phyloP scores from a whole-genome alignment of 2,797 vertebrate genomes.

The Paramormyrops hopkinsi region DNA sequence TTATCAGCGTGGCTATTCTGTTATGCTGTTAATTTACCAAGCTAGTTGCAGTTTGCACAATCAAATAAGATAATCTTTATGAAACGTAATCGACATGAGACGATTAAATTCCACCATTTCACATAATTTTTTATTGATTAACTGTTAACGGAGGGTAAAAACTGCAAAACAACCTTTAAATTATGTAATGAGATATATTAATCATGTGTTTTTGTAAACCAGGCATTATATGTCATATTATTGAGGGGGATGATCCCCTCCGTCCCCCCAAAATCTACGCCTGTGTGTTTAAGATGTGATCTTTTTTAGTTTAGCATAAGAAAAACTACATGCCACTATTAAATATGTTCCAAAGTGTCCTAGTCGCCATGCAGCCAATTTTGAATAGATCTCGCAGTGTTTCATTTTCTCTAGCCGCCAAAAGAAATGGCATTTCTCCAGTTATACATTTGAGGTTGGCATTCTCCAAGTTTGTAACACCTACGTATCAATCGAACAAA shows the following conservation, averaged over 20 bases:
- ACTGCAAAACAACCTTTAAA: neutral
- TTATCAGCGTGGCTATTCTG: neutral
- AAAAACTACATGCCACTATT: neutral
- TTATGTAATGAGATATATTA: neutral
- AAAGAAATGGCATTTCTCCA: neutral
- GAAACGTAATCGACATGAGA: neutral
- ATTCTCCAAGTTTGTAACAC: neutral
- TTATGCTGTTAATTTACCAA: neutral
- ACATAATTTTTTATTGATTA: neutral
- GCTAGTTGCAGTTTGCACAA: neutral
- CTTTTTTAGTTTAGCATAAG: neutral
- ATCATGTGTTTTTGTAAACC: neutral
- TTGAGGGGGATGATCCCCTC: neutral
- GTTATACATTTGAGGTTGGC: neutral
- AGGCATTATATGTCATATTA: neutral
- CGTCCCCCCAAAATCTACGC: neutral
- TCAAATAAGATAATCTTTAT: neutral
- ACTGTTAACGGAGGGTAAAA: neutral
- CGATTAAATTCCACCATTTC: neutral
- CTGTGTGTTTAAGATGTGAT: neutral
- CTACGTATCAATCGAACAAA: neutral
- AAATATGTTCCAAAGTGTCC: neutral
- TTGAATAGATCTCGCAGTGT: neutral
- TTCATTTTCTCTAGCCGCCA: neutral
- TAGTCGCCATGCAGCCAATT: neutral